Percentiles rank a stretch among this genome's conserved stretches.
Conservation (phyloP, 1,140 invertebrate species). For the Bacillus rossius region DNA sequence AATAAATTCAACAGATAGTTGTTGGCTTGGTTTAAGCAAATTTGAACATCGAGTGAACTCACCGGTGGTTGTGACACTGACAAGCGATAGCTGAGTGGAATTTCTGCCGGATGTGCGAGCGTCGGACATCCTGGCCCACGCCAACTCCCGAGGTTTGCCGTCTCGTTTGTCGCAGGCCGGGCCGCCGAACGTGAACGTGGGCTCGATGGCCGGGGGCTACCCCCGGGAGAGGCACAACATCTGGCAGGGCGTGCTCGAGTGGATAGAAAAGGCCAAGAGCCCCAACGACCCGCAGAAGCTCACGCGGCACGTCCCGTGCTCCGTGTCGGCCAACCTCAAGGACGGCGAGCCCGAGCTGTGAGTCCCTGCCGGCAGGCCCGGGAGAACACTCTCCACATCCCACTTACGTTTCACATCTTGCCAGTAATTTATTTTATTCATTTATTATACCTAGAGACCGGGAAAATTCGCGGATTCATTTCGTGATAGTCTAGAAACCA, state of each 20-base stretch:
- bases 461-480: too few species aligned
- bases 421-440: too few species aligned
- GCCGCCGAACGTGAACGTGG: slow-evolving; percentile 10
- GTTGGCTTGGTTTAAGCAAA: too few species aligned
- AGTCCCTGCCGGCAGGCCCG: too few species aligned
- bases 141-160: slow-evolving; percentile 19
- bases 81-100: not conserved
- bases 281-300: slow-evolving; percentile 67
- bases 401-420: too few species aligned
- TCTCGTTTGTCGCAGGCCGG: slow-evolving; percentile 20
- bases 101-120: too few species aligned
- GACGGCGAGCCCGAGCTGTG: slow-evolving; percentile 82
- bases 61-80: too few species aligned
- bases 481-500: too few species aligned
- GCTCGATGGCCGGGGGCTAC: not conserved
- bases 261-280: slow-evolving; percentile 81
- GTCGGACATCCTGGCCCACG: not conserved
- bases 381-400: too few species aligned
- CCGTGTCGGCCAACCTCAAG: slow-evolving; percentile 68
- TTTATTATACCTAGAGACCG: too few species aligned
- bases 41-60: too few species aligned
- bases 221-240: slow-evolving; percentile 61
- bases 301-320: slow-evolving; percentile 76
- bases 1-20: too few species aligned
- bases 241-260: slow-evolving; percentile 84